Evolutionary conservation across 1,140 invertebrate genomes (phyloP).

Genomic region (Microplitis mediator): DNA sequence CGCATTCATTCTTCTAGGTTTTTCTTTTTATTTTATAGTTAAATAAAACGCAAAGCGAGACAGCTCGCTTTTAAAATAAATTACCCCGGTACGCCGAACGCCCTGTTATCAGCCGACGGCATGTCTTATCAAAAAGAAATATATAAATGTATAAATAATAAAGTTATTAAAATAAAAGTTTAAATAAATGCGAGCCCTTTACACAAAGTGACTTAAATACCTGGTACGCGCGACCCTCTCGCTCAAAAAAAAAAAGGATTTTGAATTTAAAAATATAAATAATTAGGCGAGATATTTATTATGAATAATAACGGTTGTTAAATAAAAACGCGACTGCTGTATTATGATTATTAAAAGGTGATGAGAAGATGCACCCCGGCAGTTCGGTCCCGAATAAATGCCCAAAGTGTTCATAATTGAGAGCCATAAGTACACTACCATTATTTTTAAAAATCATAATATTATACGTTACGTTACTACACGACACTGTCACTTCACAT

Average conservation of each 20-base stretch:
- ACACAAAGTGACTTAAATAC: constrained; percentile 44
- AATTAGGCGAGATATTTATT: too few species aligned
- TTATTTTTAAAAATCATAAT: neutral
- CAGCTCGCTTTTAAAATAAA: constrained; percentile 50
- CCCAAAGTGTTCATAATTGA: constrained; percentile 59
- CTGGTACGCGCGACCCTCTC: constrained; percentile 41
- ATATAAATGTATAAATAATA: constrained; percentile 1
- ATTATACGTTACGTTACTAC: constrained; percentile 13
- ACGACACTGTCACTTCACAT: neutral
- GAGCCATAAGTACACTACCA: constrained; percentile 36
- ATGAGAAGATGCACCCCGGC: constrained; percentile 34
- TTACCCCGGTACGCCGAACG: constrained; percentile 52
- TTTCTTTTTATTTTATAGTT: constrained; percentile 50
- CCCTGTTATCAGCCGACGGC: constrained; percentile 49
- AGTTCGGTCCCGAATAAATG: constrained; percentile 51
- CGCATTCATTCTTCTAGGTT: constrained; percentile 56
- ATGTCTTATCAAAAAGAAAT: constrained; percentile 18
- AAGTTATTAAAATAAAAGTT: constrained; percentile 9
- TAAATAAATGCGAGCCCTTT: constrained; percentile 16
- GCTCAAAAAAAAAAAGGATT: neutral
- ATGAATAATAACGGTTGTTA: neutral
- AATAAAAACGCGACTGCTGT: neutral
- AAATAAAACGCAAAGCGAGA: constrained; percentile 49
- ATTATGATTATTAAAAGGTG: neutral
- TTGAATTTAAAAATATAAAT: neutral